Base-by-base conservation (phyloP, 2,888 invertebrate genomes). In the Protodeltote pygarga region DNA sequence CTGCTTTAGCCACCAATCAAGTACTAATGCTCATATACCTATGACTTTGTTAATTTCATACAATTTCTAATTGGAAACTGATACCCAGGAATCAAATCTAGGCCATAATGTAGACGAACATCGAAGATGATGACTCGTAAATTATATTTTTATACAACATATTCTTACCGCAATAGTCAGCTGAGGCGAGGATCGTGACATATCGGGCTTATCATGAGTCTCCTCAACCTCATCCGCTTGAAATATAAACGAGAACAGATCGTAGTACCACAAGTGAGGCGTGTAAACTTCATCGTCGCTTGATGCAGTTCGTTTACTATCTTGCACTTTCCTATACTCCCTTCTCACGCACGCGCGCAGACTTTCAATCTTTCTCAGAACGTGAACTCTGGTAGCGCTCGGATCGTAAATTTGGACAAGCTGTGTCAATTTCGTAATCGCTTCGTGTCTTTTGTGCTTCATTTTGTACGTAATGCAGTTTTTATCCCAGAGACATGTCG, bases 361-460 rank as follows among this genome's bases (percentile, higher is more conserved):
- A 61, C 89, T 90, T 66, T 90, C 90, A 23, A 91, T 88, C 68
- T 90, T 90, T 38, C 89, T 77, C 59, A 89, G 55, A 3, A 90
- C 82, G 35, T 89, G 89, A 2, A 89, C 89, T 24, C 85, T 73
- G 0, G 89, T 89, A 11, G 88, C 89, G 5, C 73, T 77, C 9
- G 84, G 76, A 21, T 89, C 87, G 45, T 81, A 83, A 35, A 83
- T 74, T 44, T 87, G 87, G 0, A 89, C 84, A 8, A 90, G 61
- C 15, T 77, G 67, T 0, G 89, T 89, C 32, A 91, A 53, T 58
- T 80, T 81, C 0, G 84, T 77, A 8, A 89, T 71, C 0, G 88
- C 90, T 9, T 85, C 82, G 39, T 87, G 81, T 1, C 87, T 62
- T 44, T 81, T 81, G 46, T 73, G 66, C 52, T 85, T 89, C 15